Evolutionary conservation across 2,797 vertebrate species (phyloP).

Genomic region (Fundulus diaphanus): DNA sequence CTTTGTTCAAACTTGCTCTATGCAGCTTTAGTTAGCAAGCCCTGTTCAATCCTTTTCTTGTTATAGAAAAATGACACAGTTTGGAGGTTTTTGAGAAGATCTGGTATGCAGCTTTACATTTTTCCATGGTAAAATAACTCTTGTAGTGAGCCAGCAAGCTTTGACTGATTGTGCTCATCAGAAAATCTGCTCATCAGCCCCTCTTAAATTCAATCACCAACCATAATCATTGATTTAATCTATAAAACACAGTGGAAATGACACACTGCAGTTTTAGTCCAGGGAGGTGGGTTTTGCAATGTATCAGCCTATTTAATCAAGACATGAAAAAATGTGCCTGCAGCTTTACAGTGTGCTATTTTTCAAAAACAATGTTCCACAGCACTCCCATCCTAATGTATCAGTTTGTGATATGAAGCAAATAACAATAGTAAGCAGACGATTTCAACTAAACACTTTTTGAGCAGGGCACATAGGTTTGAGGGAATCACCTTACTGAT

Average conservation of each 20-base stretch:
- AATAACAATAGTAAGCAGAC: constrained; percentile 5
- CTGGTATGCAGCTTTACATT: not conserved
- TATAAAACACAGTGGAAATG: constrained; percentile 5
- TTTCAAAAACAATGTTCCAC: not conserved
- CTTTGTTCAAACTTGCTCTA: not conserved
- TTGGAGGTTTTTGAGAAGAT: not conserved
- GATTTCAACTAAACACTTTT: constrained; percentile 13
- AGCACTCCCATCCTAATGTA: not conserved
- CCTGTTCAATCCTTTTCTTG: not conserved
- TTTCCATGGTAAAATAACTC: not conserved
- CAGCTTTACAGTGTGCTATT: not conserved
- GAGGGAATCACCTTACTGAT: constrained; percentile 11
- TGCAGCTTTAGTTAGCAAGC: not conserved
- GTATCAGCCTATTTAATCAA: not conserved
- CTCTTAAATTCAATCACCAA: constrained; percentile 10
- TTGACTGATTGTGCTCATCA: constrained; percentile 15
- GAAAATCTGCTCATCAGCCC: constrained; percentile 10
- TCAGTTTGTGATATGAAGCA: constrained; percentile 14
- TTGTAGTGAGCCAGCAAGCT: not conserved
- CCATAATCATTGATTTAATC: constrained; percentile 13
- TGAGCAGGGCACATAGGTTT: constrained; percentile 1
- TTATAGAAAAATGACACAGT: not conserved
- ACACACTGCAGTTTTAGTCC: not conserved
- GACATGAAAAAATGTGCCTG: not conserved
- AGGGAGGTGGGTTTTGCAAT: not conserved